Evolutionary conservation across 2,113 vertebrate species (phyloP), one percentile per base, ranked within the genome.

Genomic region (Macaca nemestrina): DNA sequence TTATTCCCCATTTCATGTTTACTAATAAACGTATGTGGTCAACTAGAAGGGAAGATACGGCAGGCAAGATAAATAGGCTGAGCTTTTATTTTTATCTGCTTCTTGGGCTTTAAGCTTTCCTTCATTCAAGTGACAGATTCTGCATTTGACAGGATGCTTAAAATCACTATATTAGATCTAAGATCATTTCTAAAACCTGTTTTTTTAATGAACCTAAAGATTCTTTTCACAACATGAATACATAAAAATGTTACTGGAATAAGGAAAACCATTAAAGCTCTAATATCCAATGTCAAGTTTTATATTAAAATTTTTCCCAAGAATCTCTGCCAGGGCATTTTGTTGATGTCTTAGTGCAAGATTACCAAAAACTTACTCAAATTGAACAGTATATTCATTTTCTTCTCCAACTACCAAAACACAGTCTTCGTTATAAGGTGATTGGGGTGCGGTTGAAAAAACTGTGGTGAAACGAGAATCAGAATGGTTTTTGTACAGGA

Each of bases 341-440:
- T 32, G 27, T 64, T 64, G 52, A 50, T 90, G 30, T 78, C 32
- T 86, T 90, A 64, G 57, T 90, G 50, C 83, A 64, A 68, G n/a
- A 87, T 35, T 94, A 95, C 25, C 50, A 90, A 90, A 81, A 59
- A 38, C 50, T 98, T 80, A 98, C 45, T 97, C 80, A 84, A 87
- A 67, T 52, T 99, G 99, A 22, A 98, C 95, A 88, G 93, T 76
- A 93, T 98, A 98, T n/a, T 99, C 99, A 0, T 98, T 98, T 97
- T 99, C 99, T 94, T 99, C 99, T 2, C 98, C 98, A 85, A 99
- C 99, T 97, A 99, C 98, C 97, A 99, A 98, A 95, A 98, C 98
- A 43, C 98, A 98, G 97, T 98, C 98, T 27, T 99, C 99, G 0
- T 97, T 95, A 52, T 98, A 98, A 59, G 98, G 98, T 27, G 98